Percentiles rank a stretch among this genome's conserved stretches.
Conservation (phyloP, 2,888 invertebrate species). For the Cryptocephalus moraei region DNA sequence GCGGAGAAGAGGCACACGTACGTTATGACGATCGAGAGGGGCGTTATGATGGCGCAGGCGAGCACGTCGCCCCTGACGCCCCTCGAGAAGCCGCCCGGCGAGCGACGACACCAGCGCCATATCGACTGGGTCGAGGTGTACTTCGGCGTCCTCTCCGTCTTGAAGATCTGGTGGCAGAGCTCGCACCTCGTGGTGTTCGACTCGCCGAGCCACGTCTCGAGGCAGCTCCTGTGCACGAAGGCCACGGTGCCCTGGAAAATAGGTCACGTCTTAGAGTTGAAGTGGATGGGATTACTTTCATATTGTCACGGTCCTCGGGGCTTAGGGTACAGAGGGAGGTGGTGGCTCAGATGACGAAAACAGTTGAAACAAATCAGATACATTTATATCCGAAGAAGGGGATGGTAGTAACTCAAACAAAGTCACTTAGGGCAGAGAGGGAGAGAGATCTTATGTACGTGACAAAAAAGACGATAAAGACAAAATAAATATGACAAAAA, state of each 20-base stretch:
- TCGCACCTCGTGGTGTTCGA: constrained; percentile 62
- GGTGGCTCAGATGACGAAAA: too few relatives aligned
- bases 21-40: constrained; percentile 43
- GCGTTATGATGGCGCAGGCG: constrained; percentile 48
- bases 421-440: too few relatives aligned
- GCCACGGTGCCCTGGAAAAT: constrained; percentile 62
- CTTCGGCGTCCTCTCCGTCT: constrained; percentile 52
- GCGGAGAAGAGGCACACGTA: constrained; percentile 43
- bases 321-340: too few relatives aligned
- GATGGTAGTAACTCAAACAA: too few relatives aligned
- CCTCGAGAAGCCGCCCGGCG: constrained; percentile 27
- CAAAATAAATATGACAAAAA: too few relatives aligned
- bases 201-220: constrained; percentile 68
- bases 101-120: constrained; percentile 46
- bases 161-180: constrained; percentile 58
- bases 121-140: constrained; percentile 48
- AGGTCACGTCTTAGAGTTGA: too few relatives aligned
- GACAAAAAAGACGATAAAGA: too few relatives aligned
- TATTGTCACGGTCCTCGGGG: too few relatives aligned
- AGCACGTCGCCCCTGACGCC: constrained; percentile 42
- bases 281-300: too few relatives aligned
- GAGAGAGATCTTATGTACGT: too few relatives aligned
- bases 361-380: too few relatives aligned
- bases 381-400: too few relatives aligned
- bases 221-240: constrained; percentile 59